Conservation (phyloP, 2,888 invertebrate species). For the Sminthurinus aureus region DNA sequence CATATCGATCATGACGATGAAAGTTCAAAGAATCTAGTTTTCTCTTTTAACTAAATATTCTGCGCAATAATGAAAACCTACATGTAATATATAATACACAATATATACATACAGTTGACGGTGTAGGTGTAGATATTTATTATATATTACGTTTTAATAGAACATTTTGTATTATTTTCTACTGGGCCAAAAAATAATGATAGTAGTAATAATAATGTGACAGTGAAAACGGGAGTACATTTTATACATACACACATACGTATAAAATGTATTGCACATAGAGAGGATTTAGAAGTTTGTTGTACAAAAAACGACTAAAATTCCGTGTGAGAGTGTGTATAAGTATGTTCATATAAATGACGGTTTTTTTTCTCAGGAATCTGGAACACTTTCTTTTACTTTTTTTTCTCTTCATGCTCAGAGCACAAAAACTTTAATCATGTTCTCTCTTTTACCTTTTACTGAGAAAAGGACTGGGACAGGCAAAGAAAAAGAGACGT, state of each 20-base stretch:
- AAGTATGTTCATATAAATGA: no score
- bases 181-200: not conserved
- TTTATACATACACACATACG: no score
- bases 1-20: no score
- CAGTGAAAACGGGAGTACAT: not conserved
- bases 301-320: no score
- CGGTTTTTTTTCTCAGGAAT: not conserved
- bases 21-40: no score
- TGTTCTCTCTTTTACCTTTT: not conserved
- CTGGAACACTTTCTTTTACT: not conserved
- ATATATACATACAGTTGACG: no score
- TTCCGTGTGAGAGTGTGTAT: no score
- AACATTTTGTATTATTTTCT: not conserved
- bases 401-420: not conserved
- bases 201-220: not conserved
- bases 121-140: no score
- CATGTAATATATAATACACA: no score
- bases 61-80: no score
- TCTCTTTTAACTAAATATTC: no score
- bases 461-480: not conserved
- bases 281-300: not conserved
- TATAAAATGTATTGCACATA: not conserved
- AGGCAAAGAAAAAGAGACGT: not conserved
- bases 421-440: not conserved
- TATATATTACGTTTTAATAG: not conserved